Evolutionary conservation across 2,888 invertebrate genomes (phyloP), one percentile per base, ranked within the genome.

Genomic region (Stenotaenia linearis): DNA sequence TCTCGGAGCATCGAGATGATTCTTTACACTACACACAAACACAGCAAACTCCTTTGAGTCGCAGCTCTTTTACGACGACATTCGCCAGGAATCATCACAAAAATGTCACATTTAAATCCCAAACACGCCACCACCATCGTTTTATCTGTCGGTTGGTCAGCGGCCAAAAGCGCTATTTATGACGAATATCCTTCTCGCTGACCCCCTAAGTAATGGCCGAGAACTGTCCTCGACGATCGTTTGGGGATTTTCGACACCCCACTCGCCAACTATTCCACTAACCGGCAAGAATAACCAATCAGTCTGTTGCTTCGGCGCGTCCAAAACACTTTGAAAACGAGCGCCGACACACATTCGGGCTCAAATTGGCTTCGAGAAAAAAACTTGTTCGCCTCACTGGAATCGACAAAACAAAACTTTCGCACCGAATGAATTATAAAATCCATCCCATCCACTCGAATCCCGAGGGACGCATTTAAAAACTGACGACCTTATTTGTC

Each of bases 31-130:
- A 61, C 61, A 61, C 25, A 61, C 61, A 61, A 61, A 61, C 61
- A 61, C 25, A 61, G 61, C 45, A 45, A 61, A 28, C 61, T 23
- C 28, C 61, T 61, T 61, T 61, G 61, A 61, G 61, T 25, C 61
- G 61, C 23, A 25, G 25, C 25, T 61, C 61, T 61, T 61, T 61
- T 61, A 61, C 61, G 61, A 61, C 61, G 25, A 61, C 61, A 61
- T 61, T 61, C 25, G 61, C 61, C 61, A 28, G 25, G 61, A 61
- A 61, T 61, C 61, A 61, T 61, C 61, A 61, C 61, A 61, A 61
- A 61, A 61, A 61, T 61, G 61, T 61, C 61, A 61, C 61, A 61
- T 61, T 61, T 61, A 61, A 61, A 61, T 61, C 61, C 61, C 61
- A 25, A 61, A 61, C 61, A 61, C 61, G 61, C 61, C 61, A 23